These are phyloP conservation scores for Epinotia demarniana DNA, from an alignment of 2,888 invertebrate species.

Conservation along the genomic window DNA sequence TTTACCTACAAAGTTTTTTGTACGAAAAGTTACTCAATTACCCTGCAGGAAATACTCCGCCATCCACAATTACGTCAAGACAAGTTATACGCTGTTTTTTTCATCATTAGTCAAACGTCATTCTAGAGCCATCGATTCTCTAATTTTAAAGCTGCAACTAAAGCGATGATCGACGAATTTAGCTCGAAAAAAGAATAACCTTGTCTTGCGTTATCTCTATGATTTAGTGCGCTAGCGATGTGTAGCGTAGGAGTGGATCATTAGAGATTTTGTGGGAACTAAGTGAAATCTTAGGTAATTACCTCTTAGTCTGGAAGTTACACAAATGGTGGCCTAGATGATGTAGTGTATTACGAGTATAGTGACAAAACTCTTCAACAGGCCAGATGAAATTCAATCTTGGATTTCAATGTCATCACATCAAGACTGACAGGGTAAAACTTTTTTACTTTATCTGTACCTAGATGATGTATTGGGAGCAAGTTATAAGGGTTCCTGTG, in stretches of 20 bases:
- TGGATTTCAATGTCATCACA: too few relatives aligned
- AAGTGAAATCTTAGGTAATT: conserved; percentile 6
- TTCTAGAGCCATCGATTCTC: conserved; percentile 58
- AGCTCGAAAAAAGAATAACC: conserved; percentile 57
- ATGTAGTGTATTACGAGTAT: too few relatives aligned
- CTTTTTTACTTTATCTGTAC: too few relatives aligned
- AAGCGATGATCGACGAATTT: conserved; percentile 67
- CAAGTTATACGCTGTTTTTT: conserved; percentile 11
- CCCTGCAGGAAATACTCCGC: neutral
- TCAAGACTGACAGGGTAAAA: too few relatives aligned
- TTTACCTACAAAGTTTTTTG: too few relatives aligned
- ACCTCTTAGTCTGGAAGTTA: neutral
- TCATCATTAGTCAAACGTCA: conserved; percentile 41
- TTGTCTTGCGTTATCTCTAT: conserved; percentile 39
- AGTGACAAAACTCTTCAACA: too few relatives aligned
- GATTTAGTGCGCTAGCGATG: conserved; percentile 42
- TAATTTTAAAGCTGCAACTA: conserved; percentile 54
- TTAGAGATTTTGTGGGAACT: conserved; percentile 16
- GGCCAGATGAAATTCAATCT: too few relatives aligned
- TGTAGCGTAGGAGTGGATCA: conserved; percentile 31
- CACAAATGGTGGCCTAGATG: neutral
- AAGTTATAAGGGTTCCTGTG: neutral
- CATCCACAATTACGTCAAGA: neutral
- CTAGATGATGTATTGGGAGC: neutral
- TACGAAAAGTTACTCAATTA: too few relatives aligned